Conservation (phyloP, 2,797 vertebrate species). For the Champsocephalus esox region DNA sequence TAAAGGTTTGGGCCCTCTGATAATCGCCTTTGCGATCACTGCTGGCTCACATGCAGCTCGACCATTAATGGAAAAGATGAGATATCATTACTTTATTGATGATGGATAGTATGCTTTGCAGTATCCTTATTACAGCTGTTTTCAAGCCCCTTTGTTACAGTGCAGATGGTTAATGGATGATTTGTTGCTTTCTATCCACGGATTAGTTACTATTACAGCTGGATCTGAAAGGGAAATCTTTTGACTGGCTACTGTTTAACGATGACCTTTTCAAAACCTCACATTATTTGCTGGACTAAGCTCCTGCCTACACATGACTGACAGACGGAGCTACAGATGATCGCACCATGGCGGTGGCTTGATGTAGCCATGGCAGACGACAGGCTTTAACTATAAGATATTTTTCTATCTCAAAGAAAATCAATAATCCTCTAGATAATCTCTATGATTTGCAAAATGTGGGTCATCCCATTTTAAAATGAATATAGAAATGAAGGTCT, state of each 20-base stretch:
- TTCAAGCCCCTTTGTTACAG: conserved; percentile 16
- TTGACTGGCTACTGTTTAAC: conserved; percentile 26
- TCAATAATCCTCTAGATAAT: conserved; percentile 36
- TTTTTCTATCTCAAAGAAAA: conserved; percentile 29
- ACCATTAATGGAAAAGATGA: conserved; percentile 47
- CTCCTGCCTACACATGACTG: conserved; percentile 26
- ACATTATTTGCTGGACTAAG: conserved; percentile 40
- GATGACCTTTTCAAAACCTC: conserved; percentile 41
- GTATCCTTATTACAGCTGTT: conserved; percentile 17
- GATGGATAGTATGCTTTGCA: background rate
- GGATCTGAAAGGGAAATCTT: conserved; percentile 28
- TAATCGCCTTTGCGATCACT: conserved; percentile 34
- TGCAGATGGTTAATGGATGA: background rate
- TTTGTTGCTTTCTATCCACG: conserved; percentile 5
- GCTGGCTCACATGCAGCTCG: conserved; percentile 19
- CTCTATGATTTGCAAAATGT: conserved; percentile 29
- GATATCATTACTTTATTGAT: conserved; percentile 12
- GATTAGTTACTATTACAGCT: conserved; percentile 12
- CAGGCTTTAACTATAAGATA: conserved; percentile 34
- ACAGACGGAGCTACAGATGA: conserved; percentile 46
- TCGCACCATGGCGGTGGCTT: conserved; percentile 10
- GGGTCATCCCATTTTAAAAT: conserved; percentile 25
- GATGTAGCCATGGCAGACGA: conserved; percentile 28
- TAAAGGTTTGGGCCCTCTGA: conserved; percentile 32
- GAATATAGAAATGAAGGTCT: background rate